Conservation (phyloP, 2,113 vertebrate species). For the Rhinopomastus cyanomelas region DNA sequence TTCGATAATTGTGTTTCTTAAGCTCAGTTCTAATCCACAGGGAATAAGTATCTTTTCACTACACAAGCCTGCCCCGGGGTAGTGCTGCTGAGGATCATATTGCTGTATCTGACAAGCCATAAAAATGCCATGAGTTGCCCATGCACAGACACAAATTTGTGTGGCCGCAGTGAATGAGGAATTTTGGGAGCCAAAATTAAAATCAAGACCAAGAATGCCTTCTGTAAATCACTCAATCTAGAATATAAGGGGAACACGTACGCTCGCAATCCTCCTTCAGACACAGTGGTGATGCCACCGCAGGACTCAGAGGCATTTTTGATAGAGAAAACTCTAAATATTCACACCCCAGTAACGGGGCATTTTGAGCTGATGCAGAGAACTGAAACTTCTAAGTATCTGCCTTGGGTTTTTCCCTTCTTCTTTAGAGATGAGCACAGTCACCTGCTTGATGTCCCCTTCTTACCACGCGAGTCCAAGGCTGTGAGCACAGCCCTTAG, state of each 20-base stretch:
- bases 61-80: background rate
- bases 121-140: background rate
- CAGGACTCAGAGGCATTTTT: background rate
- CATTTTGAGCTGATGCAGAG: background rate
- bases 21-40: background rate
- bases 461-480: background rate
- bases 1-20: background rate
- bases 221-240: background rate
- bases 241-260: background rate
- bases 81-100: background rate
- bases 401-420: background rate
- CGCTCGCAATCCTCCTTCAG: background rate
- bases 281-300: background rate
- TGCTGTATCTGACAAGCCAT: background rate
- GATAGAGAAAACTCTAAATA: background rate
- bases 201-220: background rate
- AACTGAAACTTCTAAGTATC: background rate
- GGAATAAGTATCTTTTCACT: background rate
- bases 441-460: background rate
- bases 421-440: background rate
- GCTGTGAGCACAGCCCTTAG: background rate
- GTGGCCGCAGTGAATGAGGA: background rate
- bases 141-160: background rate
- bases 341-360: background rate
- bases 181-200: background rate